Conservation (phyloP, 2,888 invertebrate genomes). For the Drosophila nigricruria region DNA sequence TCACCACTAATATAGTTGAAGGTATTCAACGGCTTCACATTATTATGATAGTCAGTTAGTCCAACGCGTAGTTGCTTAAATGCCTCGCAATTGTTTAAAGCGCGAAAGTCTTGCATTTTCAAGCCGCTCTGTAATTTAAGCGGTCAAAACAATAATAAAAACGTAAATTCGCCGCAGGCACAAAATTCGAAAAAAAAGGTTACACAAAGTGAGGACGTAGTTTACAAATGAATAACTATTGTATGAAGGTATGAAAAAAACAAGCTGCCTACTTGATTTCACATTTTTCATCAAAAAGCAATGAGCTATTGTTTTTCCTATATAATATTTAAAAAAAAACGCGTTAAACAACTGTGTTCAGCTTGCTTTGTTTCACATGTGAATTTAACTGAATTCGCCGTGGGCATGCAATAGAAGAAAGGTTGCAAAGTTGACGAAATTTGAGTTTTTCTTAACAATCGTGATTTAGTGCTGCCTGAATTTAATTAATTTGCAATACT, state of each 20-base stretch:
- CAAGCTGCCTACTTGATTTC: neutral
- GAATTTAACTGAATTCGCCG: neutral
- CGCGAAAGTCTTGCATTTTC: constrained; percentile 35
- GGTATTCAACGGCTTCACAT: constrained; percentile 21
- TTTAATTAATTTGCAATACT: neutral
- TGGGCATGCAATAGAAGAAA: neutral
- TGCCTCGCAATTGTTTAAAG: constrained; percentile 52
- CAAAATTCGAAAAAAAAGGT: neutral
- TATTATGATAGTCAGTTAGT: constrained; percentile 20
- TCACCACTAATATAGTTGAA: constrained; percentile 59
- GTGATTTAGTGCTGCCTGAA: neutral
- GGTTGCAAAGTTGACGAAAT: neutral
- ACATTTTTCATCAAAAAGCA: neutral
- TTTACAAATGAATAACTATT: neutral
- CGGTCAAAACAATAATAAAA: neutral
- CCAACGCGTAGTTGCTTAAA: constrained; percentile 50
- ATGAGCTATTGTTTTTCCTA: neutral
- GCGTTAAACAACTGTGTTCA: too few relatives aligned
- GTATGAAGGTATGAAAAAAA: too few relatives aligned
- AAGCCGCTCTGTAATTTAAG: neutral
- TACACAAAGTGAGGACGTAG: neutral
- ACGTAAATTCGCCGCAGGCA: neutral
- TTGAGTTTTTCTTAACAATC: neutral
- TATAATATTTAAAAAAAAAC: neutral
- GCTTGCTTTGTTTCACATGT: too few relatives aligned